Percentiles rank a stretch among this genome's conserved stretches.
These are phyloP conservation scores for Trematomus bernacchii DNA, from an alignment of 2,797 vertebrate genomes.

Conservation along the genomic window DNA sequence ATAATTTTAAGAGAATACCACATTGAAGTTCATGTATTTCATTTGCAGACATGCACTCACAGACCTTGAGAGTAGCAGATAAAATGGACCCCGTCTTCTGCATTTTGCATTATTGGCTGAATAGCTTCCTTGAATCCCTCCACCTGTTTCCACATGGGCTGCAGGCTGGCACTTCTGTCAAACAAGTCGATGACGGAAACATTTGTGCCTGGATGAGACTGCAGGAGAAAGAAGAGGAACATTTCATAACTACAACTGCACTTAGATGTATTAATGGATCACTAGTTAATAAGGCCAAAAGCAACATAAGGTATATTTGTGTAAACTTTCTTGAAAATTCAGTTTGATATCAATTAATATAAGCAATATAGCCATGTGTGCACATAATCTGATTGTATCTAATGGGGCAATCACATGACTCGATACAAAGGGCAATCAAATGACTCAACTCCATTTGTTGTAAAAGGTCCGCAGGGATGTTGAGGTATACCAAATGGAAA, in stretches of 20 bases:
- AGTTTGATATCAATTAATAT: too few relatives aligned
- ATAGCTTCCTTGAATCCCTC: constrained; percentile 91
- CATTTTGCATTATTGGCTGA: constrained; percentile 92
- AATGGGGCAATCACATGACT: too few relatives aligned
- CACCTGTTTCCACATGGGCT: constrained; percentile 94
- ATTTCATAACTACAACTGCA: constrained; percentile 1
- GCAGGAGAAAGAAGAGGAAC: constrained; percentile 33
- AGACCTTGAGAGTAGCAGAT: constrained; percentile 94
- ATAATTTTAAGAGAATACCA: constrained; percentile 29
- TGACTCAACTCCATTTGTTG: too few relatives aligned
- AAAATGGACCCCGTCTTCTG: constrained; percentile 90
- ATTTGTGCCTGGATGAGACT: constrained; percentile 93
- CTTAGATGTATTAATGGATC: too few relatives aligned
- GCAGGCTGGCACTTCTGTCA: constrained; percentile 88
- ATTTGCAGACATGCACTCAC: constrained; percentile 23
- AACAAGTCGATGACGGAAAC: constrained; percentile 93
- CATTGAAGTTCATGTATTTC: constrained; percentile 4
- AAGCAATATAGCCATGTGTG: too few relatives aligned
- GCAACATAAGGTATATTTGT: too few relatives aligned
- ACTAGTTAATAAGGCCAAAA: too few relatives aligned
- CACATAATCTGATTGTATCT: too few relatives aligned
- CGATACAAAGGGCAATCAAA: too few relatives aligned
- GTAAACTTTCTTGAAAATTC: too few relatives aligned
- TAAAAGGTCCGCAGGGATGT: neutral
- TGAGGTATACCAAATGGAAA: constrained; percentile 12